Base-by-base conservation (phyloP, 1,140 invertebrate genomes). In the Goniozus legneri region DNA sequence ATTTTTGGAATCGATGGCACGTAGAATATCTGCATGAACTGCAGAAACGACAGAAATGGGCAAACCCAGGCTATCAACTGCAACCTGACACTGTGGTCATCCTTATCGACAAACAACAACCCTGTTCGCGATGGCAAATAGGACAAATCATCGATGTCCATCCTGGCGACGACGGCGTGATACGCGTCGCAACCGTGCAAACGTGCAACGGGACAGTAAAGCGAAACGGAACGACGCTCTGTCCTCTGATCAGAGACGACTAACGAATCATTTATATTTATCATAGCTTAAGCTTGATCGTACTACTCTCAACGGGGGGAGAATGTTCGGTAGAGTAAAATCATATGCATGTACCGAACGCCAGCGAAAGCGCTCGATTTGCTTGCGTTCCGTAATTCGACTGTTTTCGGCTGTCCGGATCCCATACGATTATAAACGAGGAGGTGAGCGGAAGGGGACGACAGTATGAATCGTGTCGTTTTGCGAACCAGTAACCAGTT, bases 1-100 rank as follows among this genome's bases (percentile, higher is more conserved):
- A 58, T 13, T 68, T 68, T 43, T 67, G 67, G 64, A 43, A 44
- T 12, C 8, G 50, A 37, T 67, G 57, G 62, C 38, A 52, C 10
- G 30, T 35, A 2, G 65, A 66, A 16, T 68, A 64, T 34, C 20
- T 65, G 2, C 12, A 42, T 32, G 50, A 46, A 24, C 49, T 64
- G 3, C 56, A 64, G 45, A 38, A 37, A 52, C 44, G 60, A 24
- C 31, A 35, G 27, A 64, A 52, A 41, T 52, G 43, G 43, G 10
- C 6, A 4, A 46, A 46, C 8, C n/a, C 32, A 2, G 31, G 16
- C 19, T 14, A n/a, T 2, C 24, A 40, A 13, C 24, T 51, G 3
- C 10, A 21, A 10, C 13, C 32, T 2, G 34, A 34, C 32, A 16
- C 31, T 2, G n/a, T 52, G 13, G 44, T 52, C 7, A 32, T 52